Evolutionary conservation across 1,140 invertebrate species (phyloP).

Genomic region (Heliothis virescens): DNA sequence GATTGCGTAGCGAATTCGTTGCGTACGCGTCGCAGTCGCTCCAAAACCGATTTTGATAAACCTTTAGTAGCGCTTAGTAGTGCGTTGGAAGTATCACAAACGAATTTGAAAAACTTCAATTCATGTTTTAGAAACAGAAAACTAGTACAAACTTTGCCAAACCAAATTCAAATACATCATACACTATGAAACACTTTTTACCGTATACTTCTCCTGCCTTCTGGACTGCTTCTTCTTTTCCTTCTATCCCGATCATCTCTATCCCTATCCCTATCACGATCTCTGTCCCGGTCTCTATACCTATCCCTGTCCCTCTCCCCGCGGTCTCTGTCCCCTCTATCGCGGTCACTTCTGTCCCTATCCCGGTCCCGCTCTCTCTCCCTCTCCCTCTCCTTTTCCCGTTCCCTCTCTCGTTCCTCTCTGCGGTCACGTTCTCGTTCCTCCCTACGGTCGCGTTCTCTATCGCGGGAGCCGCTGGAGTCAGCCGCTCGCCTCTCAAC

Average conservation of each 20-base stretch:
- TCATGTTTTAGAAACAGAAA: too few relatives aligned
- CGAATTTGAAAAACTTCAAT: too few relatives aligned
- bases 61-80: too few relatives aligned
- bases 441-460: slow-evolving; percentile 50
- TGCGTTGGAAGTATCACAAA: too few relatives aligned
- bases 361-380: slow-evolving; percentile 68
- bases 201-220: slow-evolving; percentile 78
- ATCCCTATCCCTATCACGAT: slow-evolving; percentile 63
- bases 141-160: too few relatives aligned
- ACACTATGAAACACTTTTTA: slow-evolving; percentile 45
- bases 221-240: slow-evolving; percentile 77
- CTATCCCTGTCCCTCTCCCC: slow-evolving; percentile 70
- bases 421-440: slow-evolving; percentile 69
- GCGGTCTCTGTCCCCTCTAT: slow-evolving; percentile 65
- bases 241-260: slow-evolving; percentile 58
- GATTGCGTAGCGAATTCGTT: too few relatives aligned
- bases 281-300: slow-evolving; percentile 61
- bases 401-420: slow-evolving; percentile 60
- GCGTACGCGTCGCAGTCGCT: too few relatives aligned
- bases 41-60: too few relatives aligned
- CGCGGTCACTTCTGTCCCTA: slow-evolving; percentile 49
- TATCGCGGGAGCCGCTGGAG: slow-evolving; percentile 76
- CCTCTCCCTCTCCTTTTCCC: slow-evolving; percentile 65
- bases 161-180: too few relatives aligned
- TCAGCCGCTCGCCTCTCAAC: slow-evolving; percentile 79